Conservation (phyloP, 2,888 invertebrate species). For the Gymnosoma rotundatum region DNA sequence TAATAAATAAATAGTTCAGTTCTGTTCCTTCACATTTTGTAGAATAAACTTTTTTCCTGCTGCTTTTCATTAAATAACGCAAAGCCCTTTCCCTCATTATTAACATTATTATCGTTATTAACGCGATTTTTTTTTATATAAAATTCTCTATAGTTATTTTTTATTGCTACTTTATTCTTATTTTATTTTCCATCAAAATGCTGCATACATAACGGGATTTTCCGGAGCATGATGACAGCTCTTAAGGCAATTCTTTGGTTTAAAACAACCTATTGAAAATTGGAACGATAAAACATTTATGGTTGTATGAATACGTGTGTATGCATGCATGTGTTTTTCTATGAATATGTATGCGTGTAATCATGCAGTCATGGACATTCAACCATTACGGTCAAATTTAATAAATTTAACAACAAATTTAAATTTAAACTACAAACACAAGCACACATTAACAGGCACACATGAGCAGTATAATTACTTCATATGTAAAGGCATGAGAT, state of each 20-base stretch:
- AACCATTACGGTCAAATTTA: slow-evolving; percentile 48
- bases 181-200: not conserved
- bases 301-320: not conserved
- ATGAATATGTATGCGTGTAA: not conserved
- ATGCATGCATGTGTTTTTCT: not conserved
- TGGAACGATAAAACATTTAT: too few species aligned
- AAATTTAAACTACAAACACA: slow-evolving; percentile 26
- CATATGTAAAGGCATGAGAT: not conserved
- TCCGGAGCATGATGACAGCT: not conserved
- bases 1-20: not conserved
- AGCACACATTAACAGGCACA: not conserved
- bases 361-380: slow-evolving; percentile 30
- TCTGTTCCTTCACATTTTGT: not conserved
- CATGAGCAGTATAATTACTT: not conserved
- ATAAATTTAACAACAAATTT: slow-evolving; percentile 50
- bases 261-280: slow-evolving; percentile 21
- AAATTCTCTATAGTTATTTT: not conserved
- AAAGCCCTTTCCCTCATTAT: slow-evolving; percentile 5
- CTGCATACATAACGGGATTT: slow-evolving; percentile 14
- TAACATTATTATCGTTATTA: slow-evolving; percentile 46
- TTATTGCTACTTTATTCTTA: not conserved
- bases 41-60: not conserved
- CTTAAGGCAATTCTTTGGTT: slow-evolving; percentile 44
- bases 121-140: not conserved
- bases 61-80: slow-evolving; percentile 7